These are phyloP conservation scores for Meghimatium bilineatum DNA, from an alignment of 2,888 invertebrate genomes.

Conservation along the genomic window DNA sequence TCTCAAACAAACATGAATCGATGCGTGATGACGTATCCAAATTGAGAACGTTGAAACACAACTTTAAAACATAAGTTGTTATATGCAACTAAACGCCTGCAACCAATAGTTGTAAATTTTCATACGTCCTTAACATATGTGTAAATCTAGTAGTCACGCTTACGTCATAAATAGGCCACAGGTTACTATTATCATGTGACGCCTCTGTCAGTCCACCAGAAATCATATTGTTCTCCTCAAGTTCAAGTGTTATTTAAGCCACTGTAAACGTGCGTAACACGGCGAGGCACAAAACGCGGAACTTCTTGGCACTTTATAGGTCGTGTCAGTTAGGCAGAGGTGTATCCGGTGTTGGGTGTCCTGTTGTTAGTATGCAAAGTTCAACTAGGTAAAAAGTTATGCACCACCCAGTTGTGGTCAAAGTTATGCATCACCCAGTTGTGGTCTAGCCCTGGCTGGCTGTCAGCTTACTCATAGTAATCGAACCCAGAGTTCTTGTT, in stretches of 20 bases:
- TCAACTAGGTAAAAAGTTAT: no score
- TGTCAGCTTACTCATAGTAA: no score
- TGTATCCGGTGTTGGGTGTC: neutral
- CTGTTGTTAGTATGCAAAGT: neutral
- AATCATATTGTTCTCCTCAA: neutral
- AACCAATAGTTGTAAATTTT: neutral
- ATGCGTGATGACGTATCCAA: neutral
- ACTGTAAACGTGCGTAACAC: constrained; percentile 1
- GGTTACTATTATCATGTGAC: constrained; percentile 17
- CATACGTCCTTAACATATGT: neutral
- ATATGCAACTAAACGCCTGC: neutral
- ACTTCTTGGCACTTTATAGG: constrained; percentile 10
- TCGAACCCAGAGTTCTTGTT: no score
- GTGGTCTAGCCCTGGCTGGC: no score
- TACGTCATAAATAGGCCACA: constrained; percentile 24
- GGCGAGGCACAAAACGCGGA: constrained; percentile 2
- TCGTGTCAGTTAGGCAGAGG: constrained; percentile 10
- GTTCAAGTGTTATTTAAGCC: neutral
- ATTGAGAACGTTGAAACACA: neutral
- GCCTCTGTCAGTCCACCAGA: neutral
- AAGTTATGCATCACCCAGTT: no score
- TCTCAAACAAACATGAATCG: neutral
- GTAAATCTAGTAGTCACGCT: neutral
- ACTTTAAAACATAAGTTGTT: neutral
- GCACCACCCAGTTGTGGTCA: no score